Conservation (phyloP, 1,140 invertebrate genomes). For the Triops longicaudatus region DNA sequence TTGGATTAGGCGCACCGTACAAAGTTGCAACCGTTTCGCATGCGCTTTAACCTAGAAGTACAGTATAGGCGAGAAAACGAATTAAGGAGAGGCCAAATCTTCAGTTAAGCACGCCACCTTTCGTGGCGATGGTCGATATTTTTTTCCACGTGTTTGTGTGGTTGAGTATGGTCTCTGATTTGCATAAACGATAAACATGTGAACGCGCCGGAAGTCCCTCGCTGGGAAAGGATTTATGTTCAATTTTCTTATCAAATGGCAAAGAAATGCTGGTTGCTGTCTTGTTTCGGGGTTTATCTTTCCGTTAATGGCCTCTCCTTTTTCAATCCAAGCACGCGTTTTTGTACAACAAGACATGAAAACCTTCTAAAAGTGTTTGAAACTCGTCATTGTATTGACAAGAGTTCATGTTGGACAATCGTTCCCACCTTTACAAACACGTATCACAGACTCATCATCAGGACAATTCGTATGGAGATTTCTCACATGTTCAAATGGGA, state of each 20-base stretch:
- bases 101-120: neutral
- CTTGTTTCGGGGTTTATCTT: too few species aligned
- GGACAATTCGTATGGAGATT: too few species aligned
- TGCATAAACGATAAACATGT: slow-evolving; percentile 3
- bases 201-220: neutral
- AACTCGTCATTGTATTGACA: too few species aligned
- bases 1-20: neutral
- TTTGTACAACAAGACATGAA: too few species aligned
- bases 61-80: neutral
- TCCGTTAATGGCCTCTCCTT: too few species aligned
- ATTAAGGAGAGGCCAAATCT: neutral
- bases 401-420: too few species aligned
- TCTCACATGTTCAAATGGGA: too few species aligned
- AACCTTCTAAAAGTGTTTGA: too few species aligned
- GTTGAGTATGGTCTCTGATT: neutral
- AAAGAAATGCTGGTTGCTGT: too few species aligned
- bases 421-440: too few species aligned
- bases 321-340: too few species aligned
- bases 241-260: neutral
- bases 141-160: neutral
- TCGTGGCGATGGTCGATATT: slow-evolving; percentile 1
- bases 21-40: neutral
- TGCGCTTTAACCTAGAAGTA: neutral
- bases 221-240: neutral
- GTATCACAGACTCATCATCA: too few species aligned